Evolutionary conservation across 2,888 invertebrate genomes (phyloP), one percentile per base, ranked within the genome.

Genomic region (Rhyacophila evoluta): DNA sequence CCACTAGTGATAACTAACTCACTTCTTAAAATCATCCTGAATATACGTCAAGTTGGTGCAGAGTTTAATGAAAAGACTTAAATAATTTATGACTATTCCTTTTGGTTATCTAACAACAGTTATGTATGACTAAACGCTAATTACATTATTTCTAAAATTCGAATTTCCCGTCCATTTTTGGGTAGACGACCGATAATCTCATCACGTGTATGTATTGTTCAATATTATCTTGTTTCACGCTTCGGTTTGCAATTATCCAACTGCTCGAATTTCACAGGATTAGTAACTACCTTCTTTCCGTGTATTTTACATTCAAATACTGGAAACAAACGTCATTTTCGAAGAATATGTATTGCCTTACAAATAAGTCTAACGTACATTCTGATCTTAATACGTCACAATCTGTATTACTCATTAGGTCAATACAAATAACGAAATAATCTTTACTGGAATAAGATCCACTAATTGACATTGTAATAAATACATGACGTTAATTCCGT

Each of bases 121-220:
- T 33, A 33, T 33, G 29, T 4, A 2, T 33, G 29, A 4, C 15
- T n/a, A 12, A 5, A 41, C 1, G 2, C 6, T 6, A 1, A 25
- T 55, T 12, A 12, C 12, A 19, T 33, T 25, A 10, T 55, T 41
- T 19, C 25, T 2, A 33, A 25, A 55, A 55, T 55, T 55, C 19
- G 10, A 25, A 55, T 55, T 25, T 55, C 55, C 55, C 19, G 55
- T 19, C 6, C 55, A 55, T 25, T 25, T 55, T 0, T 19, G 19
- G 55, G 55, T 55, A 19, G 25, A 8, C 55, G 55, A 55, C 55
- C 55, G 55, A 55, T 55, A 55, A 55, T 55, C 55, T 55, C 19
- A 19, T 55, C 15, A 55, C 10, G 25, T 55, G 55, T 55, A 25
- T 55, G 55, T 55, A 25, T 6, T 10, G 19, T 55, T 19, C 8